Evolutionary conservation across 2,797 vertebrate genomes (phyloP).

Genomic region (Tinamus major): DNA sequence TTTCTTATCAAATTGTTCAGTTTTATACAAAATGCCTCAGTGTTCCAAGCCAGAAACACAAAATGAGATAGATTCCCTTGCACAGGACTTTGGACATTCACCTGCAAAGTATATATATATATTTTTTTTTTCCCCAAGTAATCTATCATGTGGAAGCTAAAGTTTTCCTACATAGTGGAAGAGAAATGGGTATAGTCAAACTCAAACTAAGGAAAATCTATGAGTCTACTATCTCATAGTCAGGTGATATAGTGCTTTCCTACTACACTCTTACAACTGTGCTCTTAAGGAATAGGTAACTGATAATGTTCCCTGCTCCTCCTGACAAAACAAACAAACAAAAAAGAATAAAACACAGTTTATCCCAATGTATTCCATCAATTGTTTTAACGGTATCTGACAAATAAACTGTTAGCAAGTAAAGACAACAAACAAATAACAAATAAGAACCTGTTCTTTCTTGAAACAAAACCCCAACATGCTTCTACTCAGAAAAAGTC

Average conservation of each 20-base stretch:
- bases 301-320: neutral
- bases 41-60: neutral
- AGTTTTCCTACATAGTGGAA: neutral
- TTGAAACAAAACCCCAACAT: neutral
- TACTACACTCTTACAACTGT: neutral
- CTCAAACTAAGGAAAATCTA: neutral
- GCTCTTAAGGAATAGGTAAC: neutral
- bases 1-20: neutral
- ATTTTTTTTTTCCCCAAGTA: neutral
- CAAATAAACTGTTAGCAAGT: slow-evolving; percentile 15
- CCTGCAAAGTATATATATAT: neutral
- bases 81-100: neutral
- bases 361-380: neutral
- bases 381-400: neutral
- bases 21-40: neutral
- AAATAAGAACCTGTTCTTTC: neutral
- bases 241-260: neutral
- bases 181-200: neutral
- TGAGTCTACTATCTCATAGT: neutral
- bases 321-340: neutral
- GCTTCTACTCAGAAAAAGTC: neutral
- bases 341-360: neutral
- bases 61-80: neutral
- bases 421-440: neutral
- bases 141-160: fast-evolving